phyloP scores from a whole-genome alignment of 2,113 vertebrate genomes.

The Macquaria ambigua region DNA sequence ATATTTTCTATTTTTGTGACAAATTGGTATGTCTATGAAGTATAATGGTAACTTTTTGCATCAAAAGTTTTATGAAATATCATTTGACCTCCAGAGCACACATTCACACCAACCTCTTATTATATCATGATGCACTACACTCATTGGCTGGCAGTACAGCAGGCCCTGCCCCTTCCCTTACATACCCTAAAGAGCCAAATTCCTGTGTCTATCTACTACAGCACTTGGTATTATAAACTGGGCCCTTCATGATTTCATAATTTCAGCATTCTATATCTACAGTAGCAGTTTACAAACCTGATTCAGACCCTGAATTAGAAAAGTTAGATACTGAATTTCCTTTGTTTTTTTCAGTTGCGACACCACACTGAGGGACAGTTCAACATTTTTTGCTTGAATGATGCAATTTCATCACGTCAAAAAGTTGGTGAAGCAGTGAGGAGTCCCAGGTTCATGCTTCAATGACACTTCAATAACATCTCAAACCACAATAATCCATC shows the following conservation, averaged over 20 bases:
- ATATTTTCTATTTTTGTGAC: background rate
- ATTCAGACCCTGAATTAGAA: slow-evolving; percentile 25
- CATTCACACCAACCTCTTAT: background rate
- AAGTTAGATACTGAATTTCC: slow-evolving; percentile 16
- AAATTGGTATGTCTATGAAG: background rate
- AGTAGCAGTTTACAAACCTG: background rate
- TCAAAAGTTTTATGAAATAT: background rate
- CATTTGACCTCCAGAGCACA: background rate
- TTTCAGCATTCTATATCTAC: background rate
- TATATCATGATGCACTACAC: background rate
- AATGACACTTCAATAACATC: slow-evolving; percentile 55
- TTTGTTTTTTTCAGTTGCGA: slow-evolving; percentile 17
- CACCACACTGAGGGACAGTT: slow-evolving; percentile 10
- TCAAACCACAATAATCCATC: slow-evolving; percentile 41
- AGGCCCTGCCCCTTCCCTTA: background rate
- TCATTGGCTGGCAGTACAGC: background rate
- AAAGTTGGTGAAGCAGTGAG: slow-evolving; percentile 58
- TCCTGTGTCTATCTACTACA: background rate
- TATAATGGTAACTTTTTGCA: background rate
- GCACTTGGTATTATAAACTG: background rate
- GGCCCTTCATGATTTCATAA: background rate
- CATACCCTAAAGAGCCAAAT: background rate
- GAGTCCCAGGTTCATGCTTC: slow-evolving; percentile 51
- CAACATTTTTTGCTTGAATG: slow-evolving; percentile 52
- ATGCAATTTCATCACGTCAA: slow-evolving; percentile 58